Percentiles rank a stretch among this genome's conserved stretches.
These are phyloP conservation scores for Mungos mungo DNA, from an alignment of 2,113 vertebrate genomes.

Conservation along the genomic window DNA sequence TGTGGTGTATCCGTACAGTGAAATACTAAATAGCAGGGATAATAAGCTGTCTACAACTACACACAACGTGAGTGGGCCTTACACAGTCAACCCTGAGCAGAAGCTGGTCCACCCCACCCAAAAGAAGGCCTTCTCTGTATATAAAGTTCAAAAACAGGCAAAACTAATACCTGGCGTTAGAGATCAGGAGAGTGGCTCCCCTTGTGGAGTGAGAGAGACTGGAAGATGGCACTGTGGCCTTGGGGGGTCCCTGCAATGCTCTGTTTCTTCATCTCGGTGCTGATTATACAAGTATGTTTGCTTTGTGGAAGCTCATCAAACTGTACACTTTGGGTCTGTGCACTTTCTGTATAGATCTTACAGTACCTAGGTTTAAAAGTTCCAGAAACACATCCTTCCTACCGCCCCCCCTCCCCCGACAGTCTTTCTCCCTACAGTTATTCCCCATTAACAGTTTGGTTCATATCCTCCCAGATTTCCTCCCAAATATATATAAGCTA, in stretches of 20 bases:
- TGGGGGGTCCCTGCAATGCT: not conserved
- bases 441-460: not conserved
- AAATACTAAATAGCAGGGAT: not conserved
- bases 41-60: not conserved
- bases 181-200: not conserved
- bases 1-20: not conserved
- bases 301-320: not conserved
- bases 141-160: not conserved
- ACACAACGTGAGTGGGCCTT: not conserved
- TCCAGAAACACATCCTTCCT: not conserved
- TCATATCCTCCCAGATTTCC: not conserved
- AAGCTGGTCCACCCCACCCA: not conserved
- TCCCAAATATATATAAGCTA: not conserved
- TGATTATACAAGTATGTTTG: not conserved
- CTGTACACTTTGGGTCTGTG: not conserved
- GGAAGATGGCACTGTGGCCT: not conserved
- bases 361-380: not conserved
- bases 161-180: not conserved
- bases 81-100: not conserved
- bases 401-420: not conserved
- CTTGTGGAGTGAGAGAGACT: not conserved
- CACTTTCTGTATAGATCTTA: not conserved
- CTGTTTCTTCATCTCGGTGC: not conserved
- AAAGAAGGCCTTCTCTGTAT: not conserved
- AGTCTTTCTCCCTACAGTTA: not conserved